These are phyloP conservation scores for Junonia oenone DNA, from an alignment of 2,888 invertebrate genomes.

Conservation along the genomic window DNA sequence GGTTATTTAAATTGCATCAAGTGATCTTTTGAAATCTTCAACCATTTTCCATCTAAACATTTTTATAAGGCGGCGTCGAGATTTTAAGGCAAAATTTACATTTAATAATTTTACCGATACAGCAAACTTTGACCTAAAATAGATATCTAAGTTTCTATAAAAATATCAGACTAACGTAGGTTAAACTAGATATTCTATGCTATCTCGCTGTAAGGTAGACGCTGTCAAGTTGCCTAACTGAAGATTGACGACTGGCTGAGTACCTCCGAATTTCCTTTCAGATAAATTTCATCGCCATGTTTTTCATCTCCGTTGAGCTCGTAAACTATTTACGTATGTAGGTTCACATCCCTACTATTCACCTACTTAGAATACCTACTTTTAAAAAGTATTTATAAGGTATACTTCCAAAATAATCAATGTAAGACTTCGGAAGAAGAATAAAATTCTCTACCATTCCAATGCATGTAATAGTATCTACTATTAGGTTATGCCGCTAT, in stretches of 20 bases:
- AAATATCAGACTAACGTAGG: neutral
- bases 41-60: neutral
- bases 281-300: constrained; percentile 21
- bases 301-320: constrained; percentile 23
- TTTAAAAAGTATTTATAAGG: neutral
- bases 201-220: constrained; percentile 1
- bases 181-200: neutral
- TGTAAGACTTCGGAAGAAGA: neutral
- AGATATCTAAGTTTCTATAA: neutral
- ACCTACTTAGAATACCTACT: neutral
- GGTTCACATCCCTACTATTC: neutral
- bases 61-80: neutral
- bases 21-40: constrained; percentile 10
- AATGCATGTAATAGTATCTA: neutral
- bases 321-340: constrained; percentile 8
- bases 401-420: neutral
- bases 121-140: neutral
- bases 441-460: neutral
- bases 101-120: neutral
- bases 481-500: neutral
- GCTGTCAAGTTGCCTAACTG: constrained; percentile 7
- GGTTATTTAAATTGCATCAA: constrained; percentile 17
- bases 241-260: constrained; percentile 18
- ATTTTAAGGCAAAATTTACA: neutral
- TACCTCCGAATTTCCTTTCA: constrained; percentile 17